Evolutionary conservation across 2,797 vertebrate species (phyloP).

Genomic region (Peromyscus melanophrys): DNA sequence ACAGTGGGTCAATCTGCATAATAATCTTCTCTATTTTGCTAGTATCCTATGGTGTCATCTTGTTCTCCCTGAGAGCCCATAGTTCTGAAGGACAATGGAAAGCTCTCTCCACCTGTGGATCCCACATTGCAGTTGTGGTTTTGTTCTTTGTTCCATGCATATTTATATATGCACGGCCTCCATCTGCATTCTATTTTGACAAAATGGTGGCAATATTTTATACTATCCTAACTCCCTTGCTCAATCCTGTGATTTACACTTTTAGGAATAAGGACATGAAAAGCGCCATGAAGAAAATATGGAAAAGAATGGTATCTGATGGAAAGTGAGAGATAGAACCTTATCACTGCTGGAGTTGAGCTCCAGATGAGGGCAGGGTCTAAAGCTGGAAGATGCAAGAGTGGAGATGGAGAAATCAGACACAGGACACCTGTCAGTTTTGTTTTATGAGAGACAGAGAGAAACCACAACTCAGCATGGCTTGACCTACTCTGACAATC

Average conservation of each 20-base stretch:
- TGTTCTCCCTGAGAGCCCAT: conserved; percentile 39
- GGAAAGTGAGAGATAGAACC: not conserved
- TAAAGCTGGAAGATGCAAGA: not conserved
- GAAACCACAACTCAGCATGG: not conserved
- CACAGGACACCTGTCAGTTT: not conserved
- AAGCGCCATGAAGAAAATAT: conserved; percentile 56
- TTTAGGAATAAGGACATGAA: conserved; percentile 72
- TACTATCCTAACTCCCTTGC: conserved; percentile 57
- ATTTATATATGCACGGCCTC: conserved; percentile 49
- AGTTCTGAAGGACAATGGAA: not conserved
- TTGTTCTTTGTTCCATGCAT: conserved; percentile 69
- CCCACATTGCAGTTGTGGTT: conserved; percentile 59
- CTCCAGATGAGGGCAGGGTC: not conserved
- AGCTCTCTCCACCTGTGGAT: conserved; percentile 71
- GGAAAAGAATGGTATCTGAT: not conserved
- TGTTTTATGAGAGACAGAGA: not conserved
- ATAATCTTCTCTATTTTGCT: conserved; percentile 68
- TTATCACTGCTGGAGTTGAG: not conserved
- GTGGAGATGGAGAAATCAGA: too few relatives aligned
- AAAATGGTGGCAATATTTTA: conserved; percentile 70
- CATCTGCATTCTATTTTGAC: conserved; percentile 54
- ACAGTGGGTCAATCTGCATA: conserved; percentile 69
- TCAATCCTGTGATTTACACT: conserved; percentile 77
- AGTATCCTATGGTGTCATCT: conserved; percentile 65
- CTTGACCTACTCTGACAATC: not conserved